Percentiles rank a stretch among this genome's conserved stretches.
phyloP scores from a whole-genome alignment of 2,888 invertebrate species.

The Acronicta alni region DNA sequence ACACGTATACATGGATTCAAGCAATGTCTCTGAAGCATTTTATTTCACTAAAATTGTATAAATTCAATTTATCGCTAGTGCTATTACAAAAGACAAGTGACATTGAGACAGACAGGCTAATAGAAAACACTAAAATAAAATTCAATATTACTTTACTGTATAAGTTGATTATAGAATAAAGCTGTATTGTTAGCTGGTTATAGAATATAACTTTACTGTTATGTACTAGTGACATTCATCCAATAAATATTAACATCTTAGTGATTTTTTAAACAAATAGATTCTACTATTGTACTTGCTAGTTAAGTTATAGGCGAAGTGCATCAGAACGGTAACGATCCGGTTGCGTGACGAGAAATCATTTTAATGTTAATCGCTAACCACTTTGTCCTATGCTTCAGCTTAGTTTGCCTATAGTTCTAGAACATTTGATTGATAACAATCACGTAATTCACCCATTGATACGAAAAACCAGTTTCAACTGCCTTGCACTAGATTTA shows the following conservation, averaged over 20 bases:
- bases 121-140: slow-evolving; percentile 19
- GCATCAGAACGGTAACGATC: slow-evolving; percentile 44
- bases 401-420: slow-evolving; percentile 12
- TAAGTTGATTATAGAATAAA: slow-evolving; percentile 2
- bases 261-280: slow-evolving; percentile 7
- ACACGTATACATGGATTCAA: slow-evolving; percentile 1
- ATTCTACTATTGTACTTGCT: slow-evolving; percentile 12
- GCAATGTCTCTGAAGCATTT: not conserved
- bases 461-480: not conserved
- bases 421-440: slow-evolving; percentile 17
- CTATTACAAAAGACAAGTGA: slow-evolving; percentile 4
- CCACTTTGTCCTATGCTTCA: slow-evolving; percentile 23
- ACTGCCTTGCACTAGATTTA: slow-evolving; percentile 2
- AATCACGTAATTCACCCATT: slow-evolving; percentile 10
- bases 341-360: slow-evolving; percentile 49
- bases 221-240: not conserved
- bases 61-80: slow-evolving; percentile 18
- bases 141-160: slow-evolving; percentile 2
- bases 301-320: slow-evolving; percentile 8
- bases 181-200: too few species aligned
- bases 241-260: slow-evolving; percentile 4
- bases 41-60: slow-evolving; percentile 10
- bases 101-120: slow-evolving; percentile 7
- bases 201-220: slow-evolving; percentile 6
- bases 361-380: slow-evolving; percentile 49